Conservation (phyloP, 2,113 vertebrate species). For the Vombatus ursinus region DNA sequence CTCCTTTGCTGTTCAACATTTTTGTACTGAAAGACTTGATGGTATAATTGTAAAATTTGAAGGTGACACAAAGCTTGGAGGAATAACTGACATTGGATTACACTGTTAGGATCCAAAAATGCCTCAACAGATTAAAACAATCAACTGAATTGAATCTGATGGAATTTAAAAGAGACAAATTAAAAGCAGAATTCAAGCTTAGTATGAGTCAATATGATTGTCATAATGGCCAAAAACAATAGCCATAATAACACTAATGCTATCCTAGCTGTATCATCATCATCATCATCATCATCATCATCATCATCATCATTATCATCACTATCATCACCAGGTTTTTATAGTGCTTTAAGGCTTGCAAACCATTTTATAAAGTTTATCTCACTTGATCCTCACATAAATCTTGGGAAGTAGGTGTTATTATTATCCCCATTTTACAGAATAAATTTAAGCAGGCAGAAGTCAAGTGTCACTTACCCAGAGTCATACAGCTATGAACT, state of each 20-base stretch:
- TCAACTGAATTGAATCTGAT: not conserved
- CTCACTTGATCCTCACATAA: not conserved
- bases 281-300: not conserved
- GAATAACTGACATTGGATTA: not conserved
- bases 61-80: not conserved
- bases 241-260: not conserved
- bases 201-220: not conserved
- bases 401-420: not conserved
- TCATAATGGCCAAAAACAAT: not conserved
- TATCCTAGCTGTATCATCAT: not conserved
- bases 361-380: not conserved
- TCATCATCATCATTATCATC: not conserved
- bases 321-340: not conserved
- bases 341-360: not conserved
- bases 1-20: not conserved
- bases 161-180: not conserved
- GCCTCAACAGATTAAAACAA: not conserved
- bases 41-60: not conserved
- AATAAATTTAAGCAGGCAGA: not conserved
- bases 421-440: not conserved
- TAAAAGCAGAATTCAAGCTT: not conserved
- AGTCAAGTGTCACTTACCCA: not conserved
- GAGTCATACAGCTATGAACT: not conserved
- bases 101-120: not conserved
- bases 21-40: not conserved